Percentiles rank a stretch among this genome's conserved stretches.
Evolutionary conservation across 1,140 invertebrate species (phyloP).

Genomic region (Prorops nasuta): DNA sequence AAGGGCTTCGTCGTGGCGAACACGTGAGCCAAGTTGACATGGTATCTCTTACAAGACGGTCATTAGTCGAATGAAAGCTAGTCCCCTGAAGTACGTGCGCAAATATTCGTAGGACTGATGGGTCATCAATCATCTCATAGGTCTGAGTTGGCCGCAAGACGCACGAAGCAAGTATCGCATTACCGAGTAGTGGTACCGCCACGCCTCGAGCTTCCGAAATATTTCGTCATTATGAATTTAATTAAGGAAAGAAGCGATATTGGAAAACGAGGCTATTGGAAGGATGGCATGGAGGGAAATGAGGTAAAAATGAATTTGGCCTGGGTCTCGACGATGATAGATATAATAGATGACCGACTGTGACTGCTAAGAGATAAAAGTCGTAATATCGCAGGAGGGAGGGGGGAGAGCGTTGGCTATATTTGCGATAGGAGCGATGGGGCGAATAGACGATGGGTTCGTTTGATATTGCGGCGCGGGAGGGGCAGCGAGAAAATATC

Average conservation of each 20-base stretch:
- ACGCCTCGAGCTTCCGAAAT: no score
- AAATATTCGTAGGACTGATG: constrained; percentile 37
- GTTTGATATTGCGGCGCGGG: constrained; percentile 19
- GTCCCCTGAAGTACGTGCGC: constrained; percentile 39
- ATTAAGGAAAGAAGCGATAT: no score
- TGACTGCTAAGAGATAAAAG: constrained; percentile 22
- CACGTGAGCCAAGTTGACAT: constrained; percentile 28
- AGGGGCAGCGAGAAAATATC: constrained; percentile 16
- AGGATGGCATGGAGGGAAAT: no score
- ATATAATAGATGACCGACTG: no score
- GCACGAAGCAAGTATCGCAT: constrained; percentile 40
- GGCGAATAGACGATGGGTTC: constrained; percentile 15
- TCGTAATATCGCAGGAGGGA: constrained; percentile 20
- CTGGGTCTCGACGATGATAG: no score
- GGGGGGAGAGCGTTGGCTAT: constrained; percentile 40
- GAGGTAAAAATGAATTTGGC: no score
- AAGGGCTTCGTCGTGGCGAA: no score
- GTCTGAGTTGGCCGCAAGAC: constrained; percentile 19
- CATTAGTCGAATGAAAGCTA: constrained; percentile 48
- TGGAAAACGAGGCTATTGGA: no score
- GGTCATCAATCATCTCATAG: constrained; percentile 50
- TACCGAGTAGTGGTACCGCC: no score
- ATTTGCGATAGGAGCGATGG: constrained; percentile 41
- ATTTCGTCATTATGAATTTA: no score
- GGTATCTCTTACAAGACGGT: constrained; percentile 41